Base-by-base conservation (phyloP, 2,888 invertebrate genomes). In the Drosophila rellima region DNA sequence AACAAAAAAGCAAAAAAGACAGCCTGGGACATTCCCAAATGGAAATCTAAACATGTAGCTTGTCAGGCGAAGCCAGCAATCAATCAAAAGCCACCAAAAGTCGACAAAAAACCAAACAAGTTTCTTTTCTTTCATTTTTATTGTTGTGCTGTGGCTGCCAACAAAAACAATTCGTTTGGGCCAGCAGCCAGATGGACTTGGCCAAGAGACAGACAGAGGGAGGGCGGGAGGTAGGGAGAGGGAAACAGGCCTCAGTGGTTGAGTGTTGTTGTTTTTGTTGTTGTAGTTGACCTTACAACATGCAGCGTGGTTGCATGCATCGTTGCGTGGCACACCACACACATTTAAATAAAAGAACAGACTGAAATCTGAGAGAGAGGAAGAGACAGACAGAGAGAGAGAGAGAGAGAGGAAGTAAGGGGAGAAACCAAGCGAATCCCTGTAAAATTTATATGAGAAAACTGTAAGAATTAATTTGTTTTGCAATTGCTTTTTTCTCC, bases 301-400 rank as follows among this genome's bases (percentile, higher is more conserved):
- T 63, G 56, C 56, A 61, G 47, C 33, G 18, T 26, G 70, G 77
- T 70, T 77, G 65, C 74, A 78, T 78, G 78, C 78, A 57, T 63
- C 72, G 67, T 50, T 78, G 78, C 71, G 55, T 52, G 29, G 54
- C 74, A 77, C 63, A 64, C 66, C 56, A 65, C 51, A 40, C 45
- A 35, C 35, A 26, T 18, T 23, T 42, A 57, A 56, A 26, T 26
- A 18, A 37, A 42, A 59, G 50, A 50, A 23, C 45, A 17, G 18
- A 47, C 42, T 42, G 20, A 33, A 60, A 51, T 55, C 45, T 37
- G 26, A 23, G 10, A 45, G 17, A 26, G 50, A 10, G 13, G 8
- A 40, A 13, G 17, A 17, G 26, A n/a, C n/a, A n/a, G n/a, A n/a
- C n/a, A 13, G 13, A n/a, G 15, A 29, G 37, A 3, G 23, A 15